These are phyloP conservation scores for Phyto melanocephala DNA, from an alignment of 2,888 invertebrate species.

Conservation along the genomic window DNA sequence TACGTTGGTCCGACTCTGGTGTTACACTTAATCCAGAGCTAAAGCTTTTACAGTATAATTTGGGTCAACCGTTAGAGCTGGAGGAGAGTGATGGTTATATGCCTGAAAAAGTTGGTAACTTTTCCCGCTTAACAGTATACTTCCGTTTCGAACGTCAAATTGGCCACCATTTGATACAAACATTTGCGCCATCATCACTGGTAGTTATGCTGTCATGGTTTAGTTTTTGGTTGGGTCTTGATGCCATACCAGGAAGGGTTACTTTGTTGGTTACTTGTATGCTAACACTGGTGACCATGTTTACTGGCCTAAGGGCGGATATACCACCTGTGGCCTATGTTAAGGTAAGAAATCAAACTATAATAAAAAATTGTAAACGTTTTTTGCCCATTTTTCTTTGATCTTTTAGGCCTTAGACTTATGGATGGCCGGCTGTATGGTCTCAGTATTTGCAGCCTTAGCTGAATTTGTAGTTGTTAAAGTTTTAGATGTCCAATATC, in stretches of 20 bases:
- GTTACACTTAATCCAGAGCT: constrained; percentile 89
- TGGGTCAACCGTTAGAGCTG: constrained; percentile 85
- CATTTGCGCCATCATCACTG: constrained; percentile 89
- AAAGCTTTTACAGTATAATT: constrained; percentile 88
- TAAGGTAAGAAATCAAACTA: constrained; percentile 82
- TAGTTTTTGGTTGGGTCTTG: constrained; percentile 91
- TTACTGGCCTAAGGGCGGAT: constrained; percentile 88
- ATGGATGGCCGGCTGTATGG: constrained; percentile 94
- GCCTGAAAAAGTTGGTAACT: constrained; percentile 90
- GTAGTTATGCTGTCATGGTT: constrained; percentile 93
- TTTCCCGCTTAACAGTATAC: constrained; percentile 87
- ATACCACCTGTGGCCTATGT: constrained; percentile 93
- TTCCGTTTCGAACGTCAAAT: constrained; percentile 91
- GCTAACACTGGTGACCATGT: constrained; percentile 91
- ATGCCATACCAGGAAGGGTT: constrained; percentile 90
- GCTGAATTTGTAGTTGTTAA: constrained; percentile 91
- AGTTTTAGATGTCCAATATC: constrained; percentile 87
- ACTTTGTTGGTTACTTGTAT: constrained; percentile 90
- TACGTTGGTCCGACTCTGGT: constrained; percentile 87
- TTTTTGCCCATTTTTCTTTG: not conserved
- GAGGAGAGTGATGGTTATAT: constrained; percentile 87
- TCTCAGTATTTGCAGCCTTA: constrained; percentile 90
- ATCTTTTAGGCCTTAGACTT: constrained; percentile 85
- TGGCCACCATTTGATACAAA: constrained; percentile 90
- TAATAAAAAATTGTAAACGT: not conserved